These are phyloP conservation scores for Bruchidius siliquastri DNA, from an alignment of 2,888 invertebrate genomes.

Conservation along the genomic window DNA sequence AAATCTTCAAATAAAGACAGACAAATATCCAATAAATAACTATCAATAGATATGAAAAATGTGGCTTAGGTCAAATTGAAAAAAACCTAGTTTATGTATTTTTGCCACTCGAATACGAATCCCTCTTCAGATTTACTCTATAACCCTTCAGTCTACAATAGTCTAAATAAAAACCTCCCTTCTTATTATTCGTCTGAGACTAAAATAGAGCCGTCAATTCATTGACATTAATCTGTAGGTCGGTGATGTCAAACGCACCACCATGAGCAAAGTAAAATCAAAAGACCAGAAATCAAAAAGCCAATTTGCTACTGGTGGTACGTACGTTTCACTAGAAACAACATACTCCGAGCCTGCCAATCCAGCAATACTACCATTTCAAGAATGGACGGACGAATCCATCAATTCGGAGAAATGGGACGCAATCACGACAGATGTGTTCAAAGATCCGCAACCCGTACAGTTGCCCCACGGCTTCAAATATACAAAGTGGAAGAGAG, in stretches of 20 bases:
- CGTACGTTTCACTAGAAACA: not conserved
- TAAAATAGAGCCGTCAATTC: not conserved
- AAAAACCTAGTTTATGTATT: too few relatives aligned
- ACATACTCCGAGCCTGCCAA: conserved; percentile 1
- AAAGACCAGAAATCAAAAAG: not conserved
- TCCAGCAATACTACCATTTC: conserved; percentile 26
- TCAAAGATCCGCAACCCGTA: conserved; percentile 18
- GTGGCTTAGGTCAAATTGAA: too few relatives aligned
- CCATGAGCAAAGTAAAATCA: not conserved
- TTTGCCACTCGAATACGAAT: too few relatives aligned
- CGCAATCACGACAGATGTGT: conserved; percentile 6
- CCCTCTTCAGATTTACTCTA: too few relatives aligned
- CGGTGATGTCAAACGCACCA: not conserved
- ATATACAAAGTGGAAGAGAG: conserved; percentile 32
- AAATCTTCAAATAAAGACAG: too few relatives aligned
- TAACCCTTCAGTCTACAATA: too few relatives aligned
- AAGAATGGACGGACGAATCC: conserved; percentile 39
- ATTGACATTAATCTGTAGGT: not conserved
- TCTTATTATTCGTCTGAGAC: too few relatives aligned
- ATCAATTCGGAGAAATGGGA: conserved; percentile 39
- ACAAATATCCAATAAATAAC: too few relatives aligned
- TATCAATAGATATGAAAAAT: too few relatives aligned
- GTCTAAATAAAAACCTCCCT: too few relatives aligned
- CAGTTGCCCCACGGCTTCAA: conserved; percentile 19
- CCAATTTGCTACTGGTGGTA: not conserved